Evolutionary conservation across 2,113 vertebrate species (phyloP), one percentile per base, ranked within the genome.

Genomic region (Aythya baeri): DNA sequence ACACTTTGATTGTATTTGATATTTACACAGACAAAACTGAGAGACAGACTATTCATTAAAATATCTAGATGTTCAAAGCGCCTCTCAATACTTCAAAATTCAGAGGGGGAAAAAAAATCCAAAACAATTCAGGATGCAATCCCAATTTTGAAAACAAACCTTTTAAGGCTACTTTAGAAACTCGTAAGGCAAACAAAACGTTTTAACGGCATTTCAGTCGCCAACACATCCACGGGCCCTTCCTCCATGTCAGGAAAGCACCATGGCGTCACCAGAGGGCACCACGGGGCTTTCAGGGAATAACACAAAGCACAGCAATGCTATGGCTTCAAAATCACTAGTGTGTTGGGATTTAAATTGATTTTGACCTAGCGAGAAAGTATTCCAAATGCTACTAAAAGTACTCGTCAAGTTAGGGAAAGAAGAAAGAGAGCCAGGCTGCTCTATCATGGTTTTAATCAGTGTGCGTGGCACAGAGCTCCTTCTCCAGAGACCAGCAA

Each of bases 121-220:
- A 34, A 9, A n/a, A 26, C 16, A 6, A 22, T 2, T 31, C 79
- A 3, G 38, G 20, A 49, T 3, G 50, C 76, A 91, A 72, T 3
- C 29, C 3, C 3, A 0, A 0, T 6, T 83, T 62, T 83, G 5
- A 2, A 66, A 34, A 46, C 0, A 3, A 4, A 26, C 4, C 15
- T 87, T 32, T 17, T 3, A 50, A 15, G 13, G 16, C 8, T 11
- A 4, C 1, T 17, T 15, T 38, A 52, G 58, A 44, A 76, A 38
- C 3, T n/a, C 1, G 1, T 0, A 12, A 26, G 6, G 32, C 9
- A 50, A 68, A 41, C 1, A 1, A 5, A 22, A 22, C 0, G 10
- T n/a, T 65, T 57, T 2, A 3, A 23, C 0, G 36, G 38, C 8
- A 2, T 52, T 50, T 58, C 7, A 6, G 73, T 1, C 4, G 31